phyloP scores from a whole-genome alignment of 2,113 vertebrate genomes.

The Blennius ocellaris region DNA sequence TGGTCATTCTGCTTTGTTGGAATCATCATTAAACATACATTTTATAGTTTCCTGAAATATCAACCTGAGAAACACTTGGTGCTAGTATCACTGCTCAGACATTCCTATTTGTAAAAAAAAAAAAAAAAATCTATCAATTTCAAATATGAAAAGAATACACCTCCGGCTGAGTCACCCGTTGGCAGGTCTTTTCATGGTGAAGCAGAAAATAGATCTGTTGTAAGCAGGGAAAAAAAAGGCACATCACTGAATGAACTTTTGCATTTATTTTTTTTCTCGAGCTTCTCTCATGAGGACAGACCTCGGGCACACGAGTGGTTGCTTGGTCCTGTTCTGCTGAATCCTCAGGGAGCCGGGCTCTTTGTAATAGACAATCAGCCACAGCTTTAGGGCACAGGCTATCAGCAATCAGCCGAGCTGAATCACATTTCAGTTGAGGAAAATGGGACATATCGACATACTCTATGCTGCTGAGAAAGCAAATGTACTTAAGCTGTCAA shows the following conservation, averaged over 20 bases:
- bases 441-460: slow-evolving; percentile 55
- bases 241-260: slow-evolving; percentile 28
- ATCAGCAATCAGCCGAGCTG: slow-evolving; percentile 39
- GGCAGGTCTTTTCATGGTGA: slow-evolving; percentile 33
- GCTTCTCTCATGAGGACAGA: slow-evolving; percentile 23
- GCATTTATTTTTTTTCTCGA: neutral
- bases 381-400: slow-evolving; percentile 34
- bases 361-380: slow-evolving; percentile 52
- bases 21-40: too few relatives aligned
- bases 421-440: slow-evolving; percentile 48
- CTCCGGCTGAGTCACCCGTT: slow-evolving; percentile 34
- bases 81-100: slow-evolving; percentile 4
- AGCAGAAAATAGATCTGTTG: slow-evolving; percentile 34
- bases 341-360: slow-evolving; percentile 35
- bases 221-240: neutral
- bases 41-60: neutral
- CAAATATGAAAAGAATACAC: slow-evolving; percentile 50
- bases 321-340: slow-evolving; percentile 20
- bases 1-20: neutral
- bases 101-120: slow-evolving; percentile 16
- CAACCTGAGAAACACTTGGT: slow-evolving; percentile 7
- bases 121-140: slow-evolving; percentile 37
- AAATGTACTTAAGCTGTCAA: slow-evolving; percentile 56
- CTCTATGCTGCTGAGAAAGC: slow-evolving; percentile 55
- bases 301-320: slow-evolving; percentile 11